Base-by-base conservation (phyloP, 2,888 invertebrate genomes). In the Eupithecia pulchellata region DNA sequence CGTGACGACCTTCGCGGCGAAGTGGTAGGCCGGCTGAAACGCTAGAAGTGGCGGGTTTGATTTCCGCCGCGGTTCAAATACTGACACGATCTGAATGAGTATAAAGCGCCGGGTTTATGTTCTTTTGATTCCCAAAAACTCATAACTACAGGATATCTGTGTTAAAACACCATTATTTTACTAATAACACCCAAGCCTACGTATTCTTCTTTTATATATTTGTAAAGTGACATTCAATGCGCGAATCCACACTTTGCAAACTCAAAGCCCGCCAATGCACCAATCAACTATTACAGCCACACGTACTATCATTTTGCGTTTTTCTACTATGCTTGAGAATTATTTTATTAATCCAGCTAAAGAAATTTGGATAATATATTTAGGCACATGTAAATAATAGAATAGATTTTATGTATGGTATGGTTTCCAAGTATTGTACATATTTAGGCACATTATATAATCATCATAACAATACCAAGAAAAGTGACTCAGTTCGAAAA, bases 381-480 rank as follows among this genome's bases (percentile, higher is more conserved):
- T 11, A 47, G 47, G 20, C 47, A 20, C 11, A 29, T 29, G 55
- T 57, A 29, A 57, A 57, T 27, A 20, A 47, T 47, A 11, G 3
- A 11, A 4, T 4, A 25, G 29, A 8, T 57, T 29, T 57, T 57
- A 6, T n/a, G n/a, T n/a, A n/a, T n/a, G n/a, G n/a, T 29, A 52
- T 52, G 25, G 20, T 4, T 52, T 52, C 52, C 52, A 52, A 20
- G 52, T 25, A 52, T 13, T 52, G 4, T n/a, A 14, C 29, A 27
- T 17, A 57, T 57, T 57, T 29, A 57, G 42, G 29, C 52, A 25
- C 30, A 60, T 60, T 52, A 55, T 27, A n/a, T 63, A 64, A 65
- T 52, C 74, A 77, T 79, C 78, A 85, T 85, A 84, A 84, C 82
- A 84, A 84, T 87, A 88, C 89, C 81, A 73, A 81, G 86, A 90